Base-by-base conservation (phyloP, 2,888 invertebrate genomes). In the Nemapogon koenigi region DNA sequence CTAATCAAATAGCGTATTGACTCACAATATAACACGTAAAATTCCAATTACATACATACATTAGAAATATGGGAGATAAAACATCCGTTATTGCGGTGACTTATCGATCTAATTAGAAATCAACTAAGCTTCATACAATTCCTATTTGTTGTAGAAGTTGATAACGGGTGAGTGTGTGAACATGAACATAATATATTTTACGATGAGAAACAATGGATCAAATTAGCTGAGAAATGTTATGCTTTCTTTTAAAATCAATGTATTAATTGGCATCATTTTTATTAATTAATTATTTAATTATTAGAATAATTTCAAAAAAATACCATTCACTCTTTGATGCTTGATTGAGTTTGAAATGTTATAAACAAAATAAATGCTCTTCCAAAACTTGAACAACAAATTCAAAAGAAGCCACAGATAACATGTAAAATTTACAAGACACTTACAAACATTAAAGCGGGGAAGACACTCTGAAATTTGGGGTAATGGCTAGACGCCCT, bases 31-130 rank as follows among this genome's bases (percentile, higher is more conserved):
- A 67, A 37, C 72, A 76, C 73, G 76, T 71, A 59, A 76, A 76
- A 75, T 73, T 70, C 73, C 75, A 76, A 76, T 78, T 78, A 78
- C 72, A 78, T 72, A 75, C 71, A 56, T 62, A 70, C 73, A 72
- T 66, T 62, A 73, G 61, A 67, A 66, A 71, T 73, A 64, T 70
- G 11, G 16, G 18, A 37, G 78, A 78, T 76, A 78, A 75, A 71
- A 59, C 59, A 59, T 61, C 64, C 71, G 69, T 75, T 78, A 78
- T 78, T 76, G 72, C 57, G 71, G 59, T 62, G 50, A 58, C 70
- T 78, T 78, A 78, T 78, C 78, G 70, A 49, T 57, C 75, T 78
- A 75, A 78, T 78, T 78, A 72, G 76, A 73, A 73, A 69, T 51
- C 61, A 67, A 76, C 67, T 73, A 71, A 75, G 71, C 76, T 76